These are phyloP conservation scores for Pandemis heparana DNA, from an alignment of 2,888 invertebrate genomes.

Conservation along the genomic window DNA sequence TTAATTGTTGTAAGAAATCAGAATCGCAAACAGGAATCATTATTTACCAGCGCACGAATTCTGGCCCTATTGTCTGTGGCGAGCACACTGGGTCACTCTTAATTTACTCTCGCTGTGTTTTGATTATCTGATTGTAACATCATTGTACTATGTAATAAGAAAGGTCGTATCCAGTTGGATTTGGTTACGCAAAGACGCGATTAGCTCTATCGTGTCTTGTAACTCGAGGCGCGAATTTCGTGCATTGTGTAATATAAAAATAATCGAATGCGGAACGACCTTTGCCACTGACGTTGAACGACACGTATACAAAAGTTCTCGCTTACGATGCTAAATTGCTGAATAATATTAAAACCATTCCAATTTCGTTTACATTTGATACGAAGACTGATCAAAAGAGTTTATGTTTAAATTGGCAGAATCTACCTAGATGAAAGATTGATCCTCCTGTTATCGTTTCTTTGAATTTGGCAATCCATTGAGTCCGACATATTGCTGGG, in stretches of 20 bases:
- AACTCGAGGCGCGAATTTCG: slow-evolving; percentile 67
- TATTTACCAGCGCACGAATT: slow-evolving; percentile 58
- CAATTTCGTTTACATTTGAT: not conserved
- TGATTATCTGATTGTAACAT: slow-evolving; percentile 42
- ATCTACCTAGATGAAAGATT: slow-evolving; percentile 9
- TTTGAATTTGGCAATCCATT: slow-evolving; percentile 47
- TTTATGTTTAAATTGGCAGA: not conserved
- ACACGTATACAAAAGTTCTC: slow-evolving; percentile 46
- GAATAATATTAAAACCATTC: not conserved
- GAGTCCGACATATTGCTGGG: slow-evolving; percentile 50
- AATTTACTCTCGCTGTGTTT: slow-evolving; percentile 47
- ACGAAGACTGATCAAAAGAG: not conserved
- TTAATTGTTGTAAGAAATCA: slow-evolving; percentile 67
- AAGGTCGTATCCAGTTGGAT: slow-evolving; percentile 61
- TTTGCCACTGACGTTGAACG: slow-evolving; percentile 60
- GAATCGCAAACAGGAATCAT: slow-evolving; percentile 70
- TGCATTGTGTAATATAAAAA: slow-evolving; percentile 66
- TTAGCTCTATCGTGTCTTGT: slow-evolving; percentile 61
- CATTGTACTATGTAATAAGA: slow-evolving; percentile 48
- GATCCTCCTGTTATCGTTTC: slow-evolving; percentile 24
- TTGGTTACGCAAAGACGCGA: slow-evolving; percentile 66
- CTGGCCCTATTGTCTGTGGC: slow-evolving; percentile 54
- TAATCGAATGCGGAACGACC: slow-evolving; percentile 55
- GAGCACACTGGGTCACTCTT: slow-evolving; percentile 51
- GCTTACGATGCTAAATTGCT: not conserved